A percentile compares a stretch with the other conserved stretches of the same genome.
Evolutionary conservation across 2,888 invertebrate genomes (phyloP).

Genomic region (Suillia variegata): DNA sequence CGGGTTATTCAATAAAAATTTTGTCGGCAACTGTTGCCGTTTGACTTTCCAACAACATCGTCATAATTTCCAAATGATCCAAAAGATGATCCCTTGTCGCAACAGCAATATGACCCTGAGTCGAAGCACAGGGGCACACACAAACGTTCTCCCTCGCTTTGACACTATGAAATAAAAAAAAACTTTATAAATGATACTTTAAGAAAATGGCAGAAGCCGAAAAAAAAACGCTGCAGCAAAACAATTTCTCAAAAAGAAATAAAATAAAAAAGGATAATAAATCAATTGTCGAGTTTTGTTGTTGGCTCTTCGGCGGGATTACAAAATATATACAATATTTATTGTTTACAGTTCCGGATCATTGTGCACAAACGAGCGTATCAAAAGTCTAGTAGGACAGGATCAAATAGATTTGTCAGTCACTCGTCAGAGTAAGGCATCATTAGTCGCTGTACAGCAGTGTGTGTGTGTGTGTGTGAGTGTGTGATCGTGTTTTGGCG

Average conservation of each 20-base stretch:
- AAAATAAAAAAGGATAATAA: slow-evolving; percentile 31
- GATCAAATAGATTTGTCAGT: slow-evolving; percentile 29
- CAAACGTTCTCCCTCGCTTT: too few species aligned
- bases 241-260: not conserved
- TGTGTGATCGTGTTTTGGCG: not conserved
- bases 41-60: not conserved
- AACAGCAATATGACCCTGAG: not conserved
- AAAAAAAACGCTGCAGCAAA: too few species aligned
- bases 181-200: slow-evolving; percentile 23
- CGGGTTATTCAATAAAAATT: not conserved
- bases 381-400: slow-evolving; percentile 18
- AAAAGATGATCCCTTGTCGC: not conserved
- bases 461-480: too few species aligned
- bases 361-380: slow-evolving; percentile 40
- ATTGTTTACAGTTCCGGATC: slow-evolving; percentile 58
- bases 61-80: not conserved
- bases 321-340: slow-evolving; percentile 39
- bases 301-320: slow-evolving; percentile 11
- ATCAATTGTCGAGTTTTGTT: slow-evolving; percentile 34
- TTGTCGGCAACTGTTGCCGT: slow-evolving; percentile 2
- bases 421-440: slow-evolving; percentile 18
- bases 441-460: slow-evolving; percentile 3
- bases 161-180: slow-evolving; percentile 12
- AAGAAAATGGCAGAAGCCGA: too few species aligned
- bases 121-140: not conserved